Conservation (phyloP, 2,888 invertebrate species). For the Melipona beecheii region DNA sequence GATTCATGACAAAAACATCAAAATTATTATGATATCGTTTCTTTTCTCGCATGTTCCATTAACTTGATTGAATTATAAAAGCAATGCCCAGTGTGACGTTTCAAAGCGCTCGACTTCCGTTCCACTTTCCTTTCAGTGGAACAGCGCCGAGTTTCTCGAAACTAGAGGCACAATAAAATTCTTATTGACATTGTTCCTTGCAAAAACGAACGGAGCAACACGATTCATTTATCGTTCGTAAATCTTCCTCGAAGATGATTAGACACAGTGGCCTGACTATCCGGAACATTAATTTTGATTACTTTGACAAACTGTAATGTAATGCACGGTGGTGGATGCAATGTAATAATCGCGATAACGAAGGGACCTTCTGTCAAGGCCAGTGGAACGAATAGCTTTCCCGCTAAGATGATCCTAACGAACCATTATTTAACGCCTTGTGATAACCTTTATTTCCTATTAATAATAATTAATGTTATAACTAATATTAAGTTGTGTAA, state of each 20-base stretch:
- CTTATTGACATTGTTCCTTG: background rate
- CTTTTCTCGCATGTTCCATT: constrained; percentile 10
- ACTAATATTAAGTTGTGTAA: background rate
- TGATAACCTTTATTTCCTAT: background rate
- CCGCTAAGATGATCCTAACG: background rate
- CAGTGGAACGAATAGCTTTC: constrained; percentile 4
- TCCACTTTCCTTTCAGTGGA: background rate
- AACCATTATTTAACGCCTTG: constrained; percentile 4
- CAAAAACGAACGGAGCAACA: background rate
- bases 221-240: constrained; percentile 32
- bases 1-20: too few relatives aligned
- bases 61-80: constrained; percentile 22
- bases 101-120: constrained; percentile 4
- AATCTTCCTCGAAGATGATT: constrained; percentile 57
- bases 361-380: constrained; percentile 28
- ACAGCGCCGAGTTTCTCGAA: background rate
- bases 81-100: constrained; percentile 1
- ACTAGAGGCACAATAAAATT: background rate
- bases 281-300: constrained; percentile 79
- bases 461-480: background rate
- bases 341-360: constrained; percentile 65
- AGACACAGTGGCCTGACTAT: constrained; percentile 54
- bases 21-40: background rate
- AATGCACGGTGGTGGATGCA: constrained; percentile 71
- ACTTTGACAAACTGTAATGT: constrained; percentile 71